Evolutionary conservation across 2,888 invertebrate species (phyloP).

Genomic region (Geophilus truncorum): DNA sequence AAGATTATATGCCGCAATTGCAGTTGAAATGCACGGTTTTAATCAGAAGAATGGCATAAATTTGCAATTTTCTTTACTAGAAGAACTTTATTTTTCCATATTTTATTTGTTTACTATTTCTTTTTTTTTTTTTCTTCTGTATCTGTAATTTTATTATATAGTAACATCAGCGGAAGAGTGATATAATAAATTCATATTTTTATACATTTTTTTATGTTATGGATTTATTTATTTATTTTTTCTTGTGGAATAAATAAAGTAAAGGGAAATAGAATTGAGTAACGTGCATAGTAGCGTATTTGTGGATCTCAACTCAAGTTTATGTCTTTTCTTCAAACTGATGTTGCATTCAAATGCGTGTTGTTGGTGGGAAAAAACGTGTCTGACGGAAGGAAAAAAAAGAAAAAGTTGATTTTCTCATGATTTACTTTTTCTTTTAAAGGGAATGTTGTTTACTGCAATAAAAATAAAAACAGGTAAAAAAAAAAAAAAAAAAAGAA

Average conservation of each 20-base stretch:
- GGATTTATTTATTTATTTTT: neutral
- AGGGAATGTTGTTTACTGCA: neutral
- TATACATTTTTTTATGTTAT: too few relatives aligned
- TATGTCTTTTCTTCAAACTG: neutral
- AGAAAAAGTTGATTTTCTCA: neutral
- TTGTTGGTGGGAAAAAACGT: neutral
- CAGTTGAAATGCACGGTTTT: too few relatives aligned
- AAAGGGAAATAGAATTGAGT: neutral
- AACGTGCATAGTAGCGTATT: neutral
- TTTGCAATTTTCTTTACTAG: neutral
- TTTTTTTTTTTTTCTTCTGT: neutral
- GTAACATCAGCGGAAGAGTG: too few relatives aligned
- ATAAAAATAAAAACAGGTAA: neutral
- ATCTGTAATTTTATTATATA: too few relatives aligned
- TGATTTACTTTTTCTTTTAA: neutral
- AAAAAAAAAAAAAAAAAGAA: too few relatives aligned
- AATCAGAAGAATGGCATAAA: neutral
- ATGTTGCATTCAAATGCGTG: neutral
- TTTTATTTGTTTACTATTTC: neutral
- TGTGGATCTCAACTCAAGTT: neutral
- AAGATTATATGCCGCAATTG: neutral
- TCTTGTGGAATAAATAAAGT: neutral
- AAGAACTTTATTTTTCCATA: neutral
- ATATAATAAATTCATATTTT: too few relatives aligned
- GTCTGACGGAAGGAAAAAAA: neutral